Evolutionary conservation across 2,113 vertebrate species (phyloP), one percentile per base, ranked within the genome.

Genomic region (Oreochromis niloticus): DNA sequence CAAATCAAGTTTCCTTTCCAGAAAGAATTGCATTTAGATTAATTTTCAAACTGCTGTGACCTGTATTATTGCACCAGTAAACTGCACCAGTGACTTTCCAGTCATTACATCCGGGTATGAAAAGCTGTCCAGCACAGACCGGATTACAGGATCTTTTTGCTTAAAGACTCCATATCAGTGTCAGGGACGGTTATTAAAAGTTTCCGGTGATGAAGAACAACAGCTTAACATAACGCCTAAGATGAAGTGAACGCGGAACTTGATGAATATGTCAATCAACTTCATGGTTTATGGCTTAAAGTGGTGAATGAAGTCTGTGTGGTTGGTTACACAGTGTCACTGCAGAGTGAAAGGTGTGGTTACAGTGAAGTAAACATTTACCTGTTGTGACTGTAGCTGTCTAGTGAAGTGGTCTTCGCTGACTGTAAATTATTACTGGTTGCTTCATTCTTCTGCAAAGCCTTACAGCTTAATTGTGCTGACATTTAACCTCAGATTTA

Each of bases 81-180:
- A 82, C 41, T 27, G 50, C 22, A 22, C 22, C 22, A 22, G 13
- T 89, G 85, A 87, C 61, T 75, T 89, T 91, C 55, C 81, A 22
- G 82, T 81, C 88, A 56, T 82, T 55, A 85, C 86, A 56, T 82
- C 73, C 32, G 57, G 46, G 48, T 56, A 82, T 84, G 73, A 92
- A 75, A 84, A 71, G 30, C 82, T 91, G 87, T 85, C 82, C 85
- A 22, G 54, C 30, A 7, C 75, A 81, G 78, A 88, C 2, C 2
- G 90, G 88, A 89, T 86, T 88, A 88, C 54, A 59, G 61, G 30
- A 81, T 87, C 81, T 81, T 84, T 84, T 61, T 30, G 24, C 75
- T 46, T 59, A 7, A 34, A 43, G 81, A 27, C 56, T 80, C 54
- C n/a, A 83, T 52, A 81, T 85, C 85, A 71, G 68, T 41, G 17